A percentile compares a stretch with the other conserved stretches of the same genome.
Evolutionary conservation across 2,888 invertebrate genomes (phyloP).

Genomic region (Lordiphosa fenestrarum): DNA sequence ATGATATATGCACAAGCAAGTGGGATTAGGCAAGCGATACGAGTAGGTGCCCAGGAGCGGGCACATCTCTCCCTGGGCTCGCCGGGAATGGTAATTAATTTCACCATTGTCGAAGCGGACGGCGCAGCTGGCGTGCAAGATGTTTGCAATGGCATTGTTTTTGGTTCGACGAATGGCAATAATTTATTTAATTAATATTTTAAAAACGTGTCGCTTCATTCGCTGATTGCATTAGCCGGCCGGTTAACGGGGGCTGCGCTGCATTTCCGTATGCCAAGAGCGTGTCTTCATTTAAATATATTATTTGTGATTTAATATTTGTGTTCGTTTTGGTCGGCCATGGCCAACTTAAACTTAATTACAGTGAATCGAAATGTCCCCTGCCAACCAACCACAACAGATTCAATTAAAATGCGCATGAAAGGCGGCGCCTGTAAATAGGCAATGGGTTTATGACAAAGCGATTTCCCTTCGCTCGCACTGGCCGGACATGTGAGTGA

Average conservation of each 20-base stretch:
- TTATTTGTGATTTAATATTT: slow-evolving; percentile 7
- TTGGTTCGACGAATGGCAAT: slow-evolving; percentile 37
- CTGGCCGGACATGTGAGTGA: slow-evolving; percentile 33
- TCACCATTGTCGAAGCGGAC: slow-evolving; percentile 23
- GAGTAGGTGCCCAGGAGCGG: background rate
- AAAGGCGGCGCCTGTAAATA: slow-evolving; percentile 28
- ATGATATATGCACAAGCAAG: slow-evolving; percentile 19
- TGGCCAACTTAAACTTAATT: slow-evolving; percentile 54
- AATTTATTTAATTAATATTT: slow-evolving; percentile 70
- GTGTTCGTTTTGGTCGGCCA: slow-evolving; percentile 1
- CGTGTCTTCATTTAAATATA: slow-evolving; percentile 8
- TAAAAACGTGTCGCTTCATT: slow-evolving; percentile 52
- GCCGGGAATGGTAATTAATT: slow-evolving; percentile 30
- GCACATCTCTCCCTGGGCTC: slow-evolving; percentile 30
- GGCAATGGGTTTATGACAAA: slow-evolving; percentile 29
- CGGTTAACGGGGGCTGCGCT: slow-evolving; percentile 24
- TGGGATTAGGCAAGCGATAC: background rate
- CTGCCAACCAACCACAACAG: background rate
- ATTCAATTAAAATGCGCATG: slow-evolving; percentile 54
- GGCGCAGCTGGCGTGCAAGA: slow-evolving; percentile 31
- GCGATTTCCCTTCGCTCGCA: slow-evolving; percentile 6
- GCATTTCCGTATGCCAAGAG: slow-evolving; percentile 7
- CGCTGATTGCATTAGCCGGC: slow-evolving; percentile 40
- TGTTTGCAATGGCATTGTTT: slow-evolving; percentile 39
- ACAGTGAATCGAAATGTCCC: slow-evolving; percentile 38